Evolutionary conservation across 2,113 vertebrate genomes (phyloP), one percentile per base, ranked within the genome.

Genomic region (Pterocles gutturalis): DNA sequence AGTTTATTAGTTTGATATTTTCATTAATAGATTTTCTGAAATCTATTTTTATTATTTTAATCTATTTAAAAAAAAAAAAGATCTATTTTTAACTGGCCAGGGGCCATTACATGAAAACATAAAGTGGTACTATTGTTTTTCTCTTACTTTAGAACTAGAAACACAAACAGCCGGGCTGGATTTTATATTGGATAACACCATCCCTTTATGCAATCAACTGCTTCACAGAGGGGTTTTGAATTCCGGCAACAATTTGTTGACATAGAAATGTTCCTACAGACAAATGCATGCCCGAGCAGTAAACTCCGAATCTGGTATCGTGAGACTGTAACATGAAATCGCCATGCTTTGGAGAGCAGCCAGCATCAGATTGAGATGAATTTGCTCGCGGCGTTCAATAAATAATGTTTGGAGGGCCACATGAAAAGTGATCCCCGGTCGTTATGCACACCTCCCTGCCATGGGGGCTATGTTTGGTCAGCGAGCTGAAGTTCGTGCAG

Each of bases 381-480:
- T 86, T 83, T 93, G 84, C 95, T 95, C 20, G 1, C 76, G 33
- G 89, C 1, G 5, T 82, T 92, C 93, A 67, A 60, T 72, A 87
- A 95, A 46, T 90, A 80, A 79, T n/a, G 72, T 86, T 43, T 3
- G 33, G 90, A 92, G 93, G 89, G 95, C 92, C 92, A 75, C 9
- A 46, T 53, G 94, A 96, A 98, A 98, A 92, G 76, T 16, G 87
- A 96, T 97, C 94, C 89, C 55, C 1, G 17, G 33, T 54, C 46
- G 81, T 31, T 85, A 28, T 22, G 90, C 62, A 28, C 91, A 61
- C 85, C 91, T 91, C 96, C 84, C 90, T 67, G 89, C 93, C 93
- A n/a, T 7, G 5, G 87, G 89, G 65, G 25, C 97, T 97, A 90
- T 97, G 96, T 98, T 98, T 98, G 97, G 98, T 96, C 93, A 96